phyloP scores from a whole-genome alignment of 2,797 vertebrate genomes.

The Melanotaenia maccullochi region DNA sequence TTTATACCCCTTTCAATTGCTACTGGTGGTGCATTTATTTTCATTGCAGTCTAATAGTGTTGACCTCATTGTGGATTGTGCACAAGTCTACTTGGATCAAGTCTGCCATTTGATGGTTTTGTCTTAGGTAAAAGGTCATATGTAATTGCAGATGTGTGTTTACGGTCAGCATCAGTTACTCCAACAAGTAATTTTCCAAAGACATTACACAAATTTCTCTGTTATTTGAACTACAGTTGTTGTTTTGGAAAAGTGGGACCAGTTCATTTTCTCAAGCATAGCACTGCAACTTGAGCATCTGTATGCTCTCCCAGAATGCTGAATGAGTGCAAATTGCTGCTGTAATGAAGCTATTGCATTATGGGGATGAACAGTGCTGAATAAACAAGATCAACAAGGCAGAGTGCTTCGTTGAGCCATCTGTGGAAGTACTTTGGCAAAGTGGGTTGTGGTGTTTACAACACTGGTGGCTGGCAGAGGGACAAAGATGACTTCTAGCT shows the following conservation, averaged over 20 bases:
- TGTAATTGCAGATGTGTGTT: background rate
- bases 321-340: conserved; percentile 77
- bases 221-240: conserved; percentile 29
- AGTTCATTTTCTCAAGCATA: conserved; percentile 63
- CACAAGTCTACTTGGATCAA: background rate
- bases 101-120: background rate
- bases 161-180: conserved; percentile 3
- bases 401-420: conserved; percentile 79
- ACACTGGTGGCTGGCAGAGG: conserved; percentile 64
- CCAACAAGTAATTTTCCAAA: conserved; percentile 41
- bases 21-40: background rate
- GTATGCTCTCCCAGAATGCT: conserved; percentile 67
- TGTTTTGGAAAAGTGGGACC: conserved; percentile 31
- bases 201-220: conserved; percentile 11
- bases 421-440: conserved; percentile 77
- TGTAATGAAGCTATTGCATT: conserved; percentile 84
- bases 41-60: background rate
- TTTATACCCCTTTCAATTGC: background rate
- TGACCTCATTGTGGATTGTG: background rate
- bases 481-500: conserved; percentile 66
- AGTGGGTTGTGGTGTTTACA: conserved; percentile 74
- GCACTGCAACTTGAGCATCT: conserved; percentile 72
- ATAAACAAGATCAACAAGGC: conserved; percentile 82
- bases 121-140: background rate
- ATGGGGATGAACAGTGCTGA: conserved; percentile 81